Percentiles rank a stretch among this genome's conserved stretches.
Conservation (phyloP, 2,797 vertebrate genomes). For the Rhinella marina region DNA sequence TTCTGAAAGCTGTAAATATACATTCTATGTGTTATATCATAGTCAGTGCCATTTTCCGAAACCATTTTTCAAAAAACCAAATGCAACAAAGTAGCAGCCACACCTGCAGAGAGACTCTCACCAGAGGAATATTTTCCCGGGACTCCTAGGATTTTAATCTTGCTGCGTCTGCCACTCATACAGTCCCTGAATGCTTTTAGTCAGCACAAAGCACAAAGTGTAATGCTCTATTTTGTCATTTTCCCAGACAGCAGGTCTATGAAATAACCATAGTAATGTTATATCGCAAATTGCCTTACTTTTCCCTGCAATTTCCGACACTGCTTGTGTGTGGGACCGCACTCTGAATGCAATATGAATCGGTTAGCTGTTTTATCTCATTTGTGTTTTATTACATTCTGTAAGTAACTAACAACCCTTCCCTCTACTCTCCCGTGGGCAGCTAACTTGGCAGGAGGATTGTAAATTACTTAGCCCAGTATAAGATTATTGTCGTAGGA, state of each 20-base stretch:
- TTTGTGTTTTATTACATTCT: slow-evolving; percentile 53
- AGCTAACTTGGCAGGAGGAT: slow-evolving; percentile 41
- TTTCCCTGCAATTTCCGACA: slow-evolving; percentile 20
- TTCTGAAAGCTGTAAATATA: neutral
- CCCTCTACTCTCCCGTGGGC: slow-evolving; percentile 45
- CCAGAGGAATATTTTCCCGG: neutral
- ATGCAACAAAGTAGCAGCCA: neutral
- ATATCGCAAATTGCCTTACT: slow-evolving; percentile 41
- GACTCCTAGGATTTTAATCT: slow-evolving; percentile 7
- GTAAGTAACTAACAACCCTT: slow-evolving; percentile 44
- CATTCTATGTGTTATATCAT: neutral
- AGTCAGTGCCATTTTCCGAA: neutral
- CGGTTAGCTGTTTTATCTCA: slow-evolving; percentile 52
- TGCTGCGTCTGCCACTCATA: neutral
- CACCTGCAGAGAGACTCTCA: neutral
- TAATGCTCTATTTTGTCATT: slow-evolving; percentile 38
- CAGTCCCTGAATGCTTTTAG: slow-evolving; percentile 31
- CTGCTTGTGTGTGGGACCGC: slow-evolving; percentile 21
- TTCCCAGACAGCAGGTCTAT: slow-evolving; percentile 35
- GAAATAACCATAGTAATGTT: slow-evolving; percentile 44
- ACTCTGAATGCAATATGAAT: slow-evolving; percentile 33
- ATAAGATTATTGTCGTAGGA: slow-evolving; percentile 57
- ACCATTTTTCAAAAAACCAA: neutral
- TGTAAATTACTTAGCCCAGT: slow-evolving; percentile 51
- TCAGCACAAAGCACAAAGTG: slow-evolving; percentile 43